Base-by-base conservation (phyloP, 2,888 invertebrate genomes). In the Eustalomyia histrio region DNA sequence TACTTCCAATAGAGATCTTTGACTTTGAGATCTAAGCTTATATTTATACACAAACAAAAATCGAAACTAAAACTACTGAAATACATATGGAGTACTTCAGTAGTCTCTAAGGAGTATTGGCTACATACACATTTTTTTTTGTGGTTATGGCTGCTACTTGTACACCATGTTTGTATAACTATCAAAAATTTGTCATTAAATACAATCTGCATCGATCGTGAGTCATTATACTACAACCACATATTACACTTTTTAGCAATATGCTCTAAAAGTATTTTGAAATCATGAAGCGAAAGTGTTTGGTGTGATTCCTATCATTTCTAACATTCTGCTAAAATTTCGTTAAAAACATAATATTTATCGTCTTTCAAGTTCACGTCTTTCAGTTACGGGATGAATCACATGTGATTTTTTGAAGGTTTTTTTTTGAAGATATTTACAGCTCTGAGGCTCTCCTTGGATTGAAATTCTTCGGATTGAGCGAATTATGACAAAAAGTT, bases 1-100 rank as follows among this genome's bases (percentile, higher is more conserved):
- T 76, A 76, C 80, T 76, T 72, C 63, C 76, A 80, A 80, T 76
- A 63, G 47, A 76, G 72, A 80, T 68, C 67, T 75, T 57, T 79
- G 74, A 75, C 79, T 75, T 55, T 64, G 60, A 79, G 53, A 60
- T 57, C 24, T 61, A 71, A 14, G 61, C 43, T 39, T 12, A 39
- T 39, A 39, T 12, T n/a, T 47, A n/a, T 47, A 47, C 43, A 47
- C 43, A 39, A 53, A 18, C 61, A 24, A 79, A 67, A 39, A 57
- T 50, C 24, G 60, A 55, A 29, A 29, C 50, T 68, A n/a, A 64
- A 63, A 29, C 39, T 39, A 29, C 39, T 39, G 9, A 61, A 3
- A 61, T 43, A 9, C 5, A n/a, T 47, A 29, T 63, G 24, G 12
- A 47, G 16, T 35, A 5, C 9, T 12, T 35, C 47, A 50, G 24